Evolutionary conservation across 2,113 vertebrate genomes (phyloP), one percentile per base, ranked within the genome.

Genomic region (Pluvialis apricaria): DNA sequence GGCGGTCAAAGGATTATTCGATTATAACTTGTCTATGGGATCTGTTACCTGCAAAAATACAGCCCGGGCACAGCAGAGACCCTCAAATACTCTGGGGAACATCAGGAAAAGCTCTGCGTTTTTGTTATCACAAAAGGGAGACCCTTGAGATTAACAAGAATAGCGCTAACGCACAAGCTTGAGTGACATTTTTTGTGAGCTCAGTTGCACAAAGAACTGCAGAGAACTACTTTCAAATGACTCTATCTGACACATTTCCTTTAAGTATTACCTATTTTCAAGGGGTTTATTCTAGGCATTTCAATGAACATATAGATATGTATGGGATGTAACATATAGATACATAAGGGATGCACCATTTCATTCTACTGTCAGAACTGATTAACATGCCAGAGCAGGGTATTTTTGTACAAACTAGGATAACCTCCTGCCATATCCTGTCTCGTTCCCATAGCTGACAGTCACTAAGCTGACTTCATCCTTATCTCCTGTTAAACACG

Each of bases 401-500:
- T 96, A 97, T 97, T 95, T 97, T 95, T 95, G 81, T 82, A 65
- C 65, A 80, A 82, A 83, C 70, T 21, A 66, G 95, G 97, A 96
- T 83, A 98, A 94, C 85, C 97, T 96, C 79, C 81, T 97, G 92
- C 77, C 94, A 83, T 31, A 71, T 47, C 92, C 90, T 77, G 94
- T 76, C 95, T 98, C 8, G 2, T 75, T 98, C 97, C 94, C 95
- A 96, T 24, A 90, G 96, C 81, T 92, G 88, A 86, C 93, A 94
- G 62, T 52, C 86, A 40, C 84, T 52, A 32, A 70, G 71, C 86
- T 92, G 93, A 64, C 88, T 93, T 96, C 91, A 87, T 54, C 86
- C 94, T 97, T 97, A 98, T 97, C 97, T 97, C 78, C 80, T 91
- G 45, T 92, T 93, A 95, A 94, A 92, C 78, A 20, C 19, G 19